These are phyloP conservation scores for Acrocephalus kingi DNA, from an alignment of 2,113 vertebrate species.

Conservation along the genomic window DNA sequence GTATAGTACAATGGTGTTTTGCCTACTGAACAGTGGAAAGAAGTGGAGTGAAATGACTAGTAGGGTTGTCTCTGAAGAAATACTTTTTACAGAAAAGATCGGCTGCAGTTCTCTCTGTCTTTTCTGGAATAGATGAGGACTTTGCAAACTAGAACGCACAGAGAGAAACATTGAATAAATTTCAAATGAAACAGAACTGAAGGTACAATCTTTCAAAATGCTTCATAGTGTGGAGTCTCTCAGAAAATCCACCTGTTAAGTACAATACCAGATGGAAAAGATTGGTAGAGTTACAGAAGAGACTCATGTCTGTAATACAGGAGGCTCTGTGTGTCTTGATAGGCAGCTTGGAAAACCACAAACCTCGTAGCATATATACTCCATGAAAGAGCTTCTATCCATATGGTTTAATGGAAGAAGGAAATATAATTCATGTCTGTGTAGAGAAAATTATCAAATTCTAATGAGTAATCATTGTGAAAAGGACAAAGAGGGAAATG, in stretches of 20 bases:
- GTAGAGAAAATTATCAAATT: neutral
- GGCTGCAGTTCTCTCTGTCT: neutral
- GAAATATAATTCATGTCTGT: neutral
- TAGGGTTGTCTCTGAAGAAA: neutral
- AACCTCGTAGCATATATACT: neutral
- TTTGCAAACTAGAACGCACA: constrained; percentile 2
- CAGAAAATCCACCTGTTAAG: constrained; percentile 59
- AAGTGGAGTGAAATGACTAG: neutral
- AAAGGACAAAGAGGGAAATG: neutral
- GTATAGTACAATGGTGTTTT: neutral
- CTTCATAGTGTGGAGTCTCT: constrained; percentile 50
- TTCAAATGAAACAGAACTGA: constrained; percentile 58
- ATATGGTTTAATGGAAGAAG: constrained; percentile 11
- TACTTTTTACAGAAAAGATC: neutral
- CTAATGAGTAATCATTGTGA: neutral
- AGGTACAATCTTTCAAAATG: constrained; percentile 45
- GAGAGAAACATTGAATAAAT: constrained; percentile 61
- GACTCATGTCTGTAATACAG: constrained; percentile 9
- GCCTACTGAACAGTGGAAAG: neutral
- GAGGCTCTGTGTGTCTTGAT: constrained; percentile 9
- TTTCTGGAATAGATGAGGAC: constrained; percentile 3
- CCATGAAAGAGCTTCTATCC: neutral
- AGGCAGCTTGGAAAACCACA: constrained; percentile 36
- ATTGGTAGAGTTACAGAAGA: constrained; percentile 52
- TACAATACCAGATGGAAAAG: constrained; percentile 63